Base-by-base conservation (phyloP, 1,140 invertebrate genomes). In the Adelges cooleyi region DNA sequence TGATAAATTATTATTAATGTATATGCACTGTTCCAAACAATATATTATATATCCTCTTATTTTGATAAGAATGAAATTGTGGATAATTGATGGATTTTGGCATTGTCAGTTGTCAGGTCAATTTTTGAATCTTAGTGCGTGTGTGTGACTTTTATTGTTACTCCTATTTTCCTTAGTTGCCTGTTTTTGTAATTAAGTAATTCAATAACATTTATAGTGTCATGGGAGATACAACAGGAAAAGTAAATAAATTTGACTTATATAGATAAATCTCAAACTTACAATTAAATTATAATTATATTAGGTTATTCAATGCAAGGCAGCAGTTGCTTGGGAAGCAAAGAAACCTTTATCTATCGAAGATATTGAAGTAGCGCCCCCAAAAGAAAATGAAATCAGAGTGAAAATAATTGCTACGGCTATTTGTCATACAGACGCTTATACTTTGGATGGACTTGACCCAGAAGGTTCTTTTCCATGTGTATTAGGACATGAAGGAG, bases 341-440 rank as follows among this genome's bases (percentile, higher is more conserved):
- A 90, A 90, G 67, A 81, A 93, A 71, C 88, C 90, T 11, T 77
- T 99, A 15, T 80, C 80, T 0, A 81, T 98, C 36, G 96, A 99
- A 79, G 86, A 85, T 49, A 81, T 99, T 67, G 85, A 95, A 79
- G 96, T 99, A 1, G 90, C 84, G n/a, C 91, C 95, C 51, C 96
- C 96, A 5, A 91, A 89, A 76, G 85, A 85, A 2, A 83, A 87
- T 70, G 89, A 92, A 81, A 74, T 77, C 13, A 80, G 87, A 56
- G 78, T 93, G 11, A 85, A 92, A 77, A 82, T 98, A 52, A 71
- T 84, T 5, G 82, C 86, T 23, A 90, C 90, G 65, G 95, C 92
- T 46, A 85, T 99, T n/a, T 99, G 96, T 74, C 96, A 99, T 72
- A 99, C 96, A 0, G 96, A 99, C 80, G 85, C 90, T 3, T 97